Evolutionary conservation across 2,113 vertebrate genomes (phyloP).

Genomic region (Nyctibius bracteatus): DNA sequence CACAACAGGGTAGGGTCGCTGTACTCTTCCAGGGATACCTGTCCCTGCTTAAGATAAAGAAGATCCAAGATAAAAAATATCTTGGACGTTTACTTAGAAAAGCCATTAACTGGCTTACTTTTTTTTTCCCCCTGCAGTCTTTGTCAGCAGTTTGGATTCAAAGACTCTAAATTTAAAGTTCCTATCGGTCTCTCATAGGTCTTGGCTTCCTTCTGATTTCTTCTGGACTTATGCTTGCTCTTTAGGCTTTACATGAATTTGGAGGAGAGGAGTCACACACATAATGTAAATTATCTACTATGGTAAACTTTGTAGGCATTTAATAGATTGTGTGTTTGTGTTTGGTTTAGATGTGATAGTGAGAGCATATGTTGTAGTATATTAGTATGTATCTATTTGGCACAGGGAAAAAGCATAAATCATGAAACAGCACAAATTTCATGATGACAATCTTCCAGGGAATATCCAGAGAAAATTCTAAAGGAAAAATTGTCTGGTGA

Average conservation of each 20-base stretch:
- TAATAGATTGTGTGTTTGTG: not conserved
- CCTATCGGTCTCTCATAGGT: not conserved
- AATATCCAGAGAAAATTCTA: not conserved
- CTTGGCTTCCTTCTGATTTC: not conserved
- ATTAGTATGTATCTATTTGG: not conserved
- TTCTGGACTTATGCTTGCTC: not conserved
- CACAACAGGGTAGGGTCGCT: too few relatives aligned
- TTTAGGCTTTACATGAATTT: constrained; percentile 13
- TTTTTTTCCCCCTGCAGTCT: not conserved
- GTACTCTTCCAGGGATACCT: too few relatives aligned
- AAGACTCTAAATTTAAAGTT: not conserved
- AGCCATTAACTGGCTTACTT: not conserved
- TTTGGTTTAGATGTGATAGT: not conserved
- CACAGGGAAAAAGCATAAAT: not conserved
- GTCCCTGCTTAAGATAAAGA: too few relatives aligned
- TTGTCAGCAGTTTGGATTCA: constrained; percentile 48
- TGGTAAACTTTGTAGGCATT: not conserved
- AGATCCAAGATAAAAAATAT: not conserved
- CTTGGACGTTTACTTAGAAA: constrained; percentile 20
- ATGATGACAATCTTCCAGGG: not conserved
- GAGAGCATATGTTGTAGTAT: not conserved
- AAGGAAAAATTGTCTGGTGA: not conserved
- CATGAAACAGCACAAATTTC: not conserved
- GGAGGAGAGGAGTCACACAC: not conserved
- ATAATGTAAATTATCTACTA: not conserved